Evolutionary conservation across 2,113 vertebrate genomes (phyloP), one percentile per base, ranked within the genome.

Genomic region (Variabilichromis moorii): DNA sequence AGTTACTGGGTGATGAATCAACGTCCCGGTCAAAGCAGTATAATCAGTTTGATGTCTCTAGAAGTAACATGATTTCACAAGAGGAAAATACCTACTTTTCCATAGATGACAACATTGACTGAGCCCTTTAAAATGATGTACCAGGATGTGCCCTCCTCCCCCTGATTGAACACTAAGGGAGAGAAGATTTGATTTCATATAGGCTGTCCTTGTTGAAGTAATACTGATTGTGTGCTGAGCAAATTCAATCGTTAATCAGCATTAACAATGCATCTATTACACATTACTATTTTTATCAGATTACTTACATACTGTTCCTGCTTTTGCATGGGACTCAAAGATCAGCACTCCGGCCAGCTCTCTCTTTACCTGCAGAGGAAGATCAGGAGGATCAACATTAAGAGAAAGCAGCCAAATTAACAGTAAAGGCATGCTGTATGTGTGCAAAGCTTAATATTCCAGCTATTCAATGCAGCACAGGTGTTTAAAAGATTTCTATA

Each of bases 41-140:
- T 35, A 13, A 14, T 47, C 13, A 10, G 4, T 4, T 9, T 63
- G 4, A 42, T 28, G 19, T 19, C 37, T 66, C 33, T 12, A 42
- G 8, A 76, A 40, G 3, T 4, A 35, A 2, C n/a, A 12, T 33
- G 4, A 42, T 12, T 35, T 10, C n/a, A 66, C 51, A 9, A 17
- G n/a, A 11, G 11, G 24, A 17, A 31, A 80, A 90, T 51, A 85
- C 94, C 51, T 97, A 99, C 99, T 97, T 99, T 99, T 90, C 98
- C 99, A 92, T 99, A 99, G 96, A 99, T 99, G 94, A 99, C 98
- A 87, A 99, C 99, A 9, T 99, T 99, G 92, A 99, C 98, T 1
- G 99, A 99, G 94, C 98, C 99, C 93, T 99, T 99, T 63, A 99
- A 96, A 93, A 99, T 98, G 94, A 99, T 99, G 96, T 99, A 99